These are phyloP conservation scores for Cydia splendana DNA, from an alignment of 1,140 invertebrate genomes.

Conservation along the genomic window DNA sequence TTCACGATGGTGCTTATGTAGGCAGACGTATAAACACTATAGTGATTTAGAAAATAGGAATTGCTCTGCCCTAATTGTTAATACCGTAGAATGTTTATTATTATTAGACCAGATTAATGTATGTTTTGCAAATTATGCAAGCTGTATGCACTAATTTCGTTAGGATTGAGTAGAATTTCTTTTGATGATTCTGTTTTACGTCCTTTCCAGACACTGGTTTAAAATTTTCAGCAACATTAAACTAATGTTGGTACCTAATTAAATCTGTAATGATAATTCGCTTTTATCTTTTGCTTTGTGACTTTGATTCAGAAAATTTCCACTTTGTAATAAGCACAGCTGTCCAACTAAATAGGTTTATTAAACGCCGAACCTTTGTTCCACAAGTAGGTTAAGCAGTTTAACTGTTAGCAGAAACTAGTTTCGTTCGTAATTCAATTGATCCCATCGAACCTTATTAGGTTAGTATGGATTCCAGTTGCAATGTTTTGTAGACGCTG, in stretches of 20 bases:
- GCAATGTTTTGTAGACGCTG: slow-evolving; percentile 28
- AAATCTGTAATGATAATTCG: too few species aligned
- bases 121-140: too few species aligned
- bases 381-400: slow-evolving; percentile 34
- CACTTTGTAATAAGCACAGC: background rate
- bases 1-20: slow-evolving; percentile 4
- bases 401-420: slow-evolving; percentile 20
- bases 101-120: too few species aligned
- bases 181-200: too few species aligned
- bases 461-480: slow-evolving; percentile 37
- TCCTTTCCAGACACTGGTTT: too few species aligned
- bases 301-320: background rate
- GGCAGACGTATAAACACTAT: background rate
- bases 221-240: too few species aligned
- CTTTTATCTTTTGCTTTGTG: background rate
- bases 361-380: slow-evolving; percentile 37
- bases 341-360: slow-evolving; percentile 28
- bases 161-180: too few species aligned
- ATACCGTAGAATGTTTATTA: too few species aligned
- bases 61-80: background rate
- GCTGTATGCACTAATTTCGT: too few species aligned
- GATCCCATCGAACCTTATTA: slow-evolving; percentile 43
- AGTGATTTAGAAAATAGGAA: background rate
- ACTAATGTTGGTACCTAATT: too few species aligned
- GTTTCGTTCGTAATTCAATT: slow-evolving; percentile 41